Conservation (phyloP, 2,113 vertebrate species). For the Crocuta crocuta region DNA sequence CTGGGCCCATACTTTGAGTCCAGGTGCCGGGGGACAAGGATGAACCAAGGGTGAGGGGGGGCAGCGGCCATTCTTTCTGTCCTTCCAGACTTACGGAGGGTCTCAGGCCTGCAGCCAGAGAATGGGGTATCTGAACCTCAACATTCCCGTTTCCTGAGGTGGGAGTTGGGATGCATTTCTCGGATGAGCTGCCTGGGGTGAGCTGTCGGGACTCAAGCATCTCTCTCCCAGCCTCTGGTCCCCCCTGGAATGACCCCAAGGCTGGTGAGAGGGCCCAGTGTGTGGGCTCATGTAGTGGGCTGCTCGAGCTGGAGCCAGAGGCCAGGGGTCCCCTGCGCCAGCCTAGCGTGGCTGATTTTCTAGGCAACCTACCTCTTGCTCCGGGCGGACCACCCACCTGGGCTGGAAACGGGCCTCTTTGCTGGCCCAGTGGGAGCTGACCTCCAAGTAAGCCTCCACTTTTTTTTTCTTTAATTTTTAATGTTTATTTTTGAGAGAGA, state of each 20-base stretch:
- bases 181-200: background rate
- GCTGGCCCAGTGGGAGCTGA: slow-evolving; percentile 16
- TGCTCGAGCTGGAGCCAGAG: background rate
- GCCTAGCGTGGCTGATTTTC: background rate
- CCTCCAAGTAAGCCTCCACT: slow-evolving; percentile 46
- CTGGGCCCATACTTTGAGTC: background rate
- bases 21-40: background rate
- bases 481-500: too few species aligned
- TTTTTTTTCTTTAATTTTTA: background rate
- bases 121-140: background rate
- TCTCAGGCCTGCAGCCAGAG: background rate
- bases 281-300: background rate
- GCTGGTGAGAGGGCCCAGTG: background rate
- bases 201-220: background rate
- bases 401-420: background rate
- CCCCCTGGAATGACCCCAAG: background rate
- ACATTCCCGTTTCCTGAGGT: background rate
- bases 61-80: background rate
- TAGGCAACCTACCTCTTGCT: background rate
- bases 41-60: background rate
- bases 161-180: background rate
- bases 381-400: background rate
- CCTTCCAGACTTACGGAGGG: background rate
- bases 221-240: background rate
- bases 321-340: background rate